Base-by-base conservation (phyloP, 2,113 vertebrate species). In the Alectura lathami region DNA sequence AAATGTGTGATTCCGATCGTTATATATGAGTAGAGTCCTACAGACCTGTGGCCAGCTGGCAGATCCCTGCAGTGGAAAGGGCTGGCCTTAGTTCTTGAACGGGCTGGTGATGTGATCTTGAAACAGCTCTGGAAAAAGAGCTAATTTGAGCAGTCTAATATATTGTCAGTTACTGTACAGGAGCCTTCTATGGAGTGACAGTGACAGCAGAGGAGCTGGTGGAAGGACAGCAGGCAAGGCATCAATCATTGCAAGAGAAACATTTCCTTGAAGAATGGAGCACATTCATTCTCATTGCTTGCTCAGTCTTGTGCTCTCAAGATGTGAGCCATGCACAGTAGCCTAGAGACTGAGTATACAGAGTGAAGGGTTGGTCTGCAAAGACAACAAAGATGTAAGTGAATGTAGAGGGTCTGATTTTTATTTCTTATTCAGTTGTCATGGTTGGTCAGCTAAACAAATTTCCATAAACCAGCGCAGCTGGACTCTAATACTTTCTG, bases 301-400 rank as follows among this genome's bases (percentile, higher is more conserved):
- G 2, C 32, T 64, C 47, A 38, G 56, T 50, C 40, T 48, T 0
- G 0, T 15, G 40, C 6, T 74, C 20, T 45, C 3, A 9, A 47
- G 23, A 1, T 7, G 17, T 9, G 18, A 75, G 21, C 38, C 6
- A 2, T 1, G 24, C 0, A 2, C 13, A 30, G 40, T 4, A 70
- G 42, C 64, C 29, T 56, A 30, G 77, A 64, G 48, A 7, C 16
- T 14, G 66, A 63, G 66, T 11, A 45, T 3, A 2, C 57, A 6
- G 18, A 2, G 3, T 14, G 16, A 50, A 73, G 30, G 10, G 7
- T 15, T 77, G 72, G 8, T 18, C 48, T 86, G 59, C 50, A 63
- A 9, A 43, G 26, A 21, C 32, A 24, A 21, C 32, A 24, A 70
- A 75, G 13, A 8, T 11, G 8, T 27, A 5, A 40, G 54, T 43